Percentiles rank a stretch among this genome's conserved stretches.
Conservation (phyloP, 37 sponge, comb jelly and placozoan species). For the Cladorhizidae sp. region DNA sequence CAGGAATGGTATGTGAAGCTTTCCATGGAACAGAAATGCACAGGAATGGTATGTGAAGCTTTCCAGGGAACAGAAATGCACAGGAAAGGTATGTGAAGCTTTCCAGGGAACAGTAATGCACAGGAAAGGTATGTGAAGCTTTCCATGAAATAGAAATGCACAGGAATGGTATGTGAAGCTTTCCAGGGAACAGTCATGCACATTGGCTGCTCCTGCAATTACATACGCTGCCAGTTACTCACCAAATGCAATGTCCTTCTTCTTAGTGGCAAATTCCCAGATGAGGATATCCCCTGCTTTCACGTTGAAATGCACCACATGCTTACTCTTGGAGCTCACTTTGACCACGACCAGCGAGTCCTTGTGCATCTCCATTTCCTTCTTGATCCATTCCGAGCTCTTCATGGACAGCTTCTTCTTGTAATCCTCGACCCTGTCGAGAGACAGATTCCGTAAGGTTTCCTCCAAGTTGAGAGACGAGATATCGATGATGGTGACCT, state of each 20-base stretch:
- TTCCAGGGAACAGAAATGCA: too few relatives aligned
- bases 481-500: neutral
- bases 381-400: conserved; percentile 87
- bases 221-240: conserved; percentile 11
- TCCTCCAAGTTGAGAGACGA: conserved; percentile 53
- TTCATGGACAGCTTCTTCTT: conserved; percentile 49
- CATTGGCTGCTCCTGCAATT: neutral
- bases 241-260: conserved; percentile 94
- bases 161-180: too few relatives aligned
- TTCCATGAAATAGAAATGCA: too few relatives aligned
- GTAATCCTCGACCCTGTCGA: conserved; percentile 27
- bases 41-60: too few relatives aligned
- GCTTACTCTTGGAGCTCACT: conserved; percentile 85
- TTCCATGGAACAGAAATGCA: too few relatives aligned
- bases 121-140: too few relatives aligned
- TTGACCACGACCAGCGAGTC: conserved; percentile 61
- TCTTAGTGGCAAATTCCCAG: conserved; percentile 96
- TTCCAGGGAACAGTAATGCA: too few relatives aligned
- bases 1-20: too few relatives aligned
- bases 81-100: too few relatives aligned
- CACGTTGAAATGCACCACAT: conserved; percentile 94
- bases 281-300: conserved; percentile 88
- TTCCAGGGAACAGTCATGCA: too few relatives aligned
- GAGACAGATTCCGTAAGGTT: conserved; percentile 16
- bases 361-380: conserved; percentile 28